phyloP scores from a whole-genome alignment of 92 coral and sea anemone species.

The Phenganax marumi region DNA sequence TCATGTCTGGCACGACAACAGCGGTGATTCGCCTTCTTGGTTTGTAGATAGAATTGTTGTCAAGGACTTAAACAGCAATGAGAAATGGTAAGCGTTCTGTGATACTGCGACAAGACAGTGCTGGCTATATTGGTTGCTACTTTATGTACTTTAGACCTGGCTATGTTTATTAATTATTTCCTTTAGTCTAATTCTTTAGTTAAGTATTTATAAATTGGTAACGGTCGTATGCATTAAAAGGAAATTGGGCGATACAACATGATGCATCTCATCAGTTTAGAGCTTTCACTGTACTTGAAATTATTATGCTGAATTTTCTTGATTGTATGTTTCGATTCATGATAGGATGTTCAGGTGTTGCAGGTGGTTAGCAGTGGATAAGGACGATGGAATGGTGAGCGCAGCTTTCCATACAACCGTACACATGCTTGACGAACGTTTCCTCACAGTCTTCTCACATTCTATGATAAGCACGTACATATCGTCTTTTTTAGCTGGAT shows the following conservation, averaged over 20 bases:
- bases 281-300: neutral
- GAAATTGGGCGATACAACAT: too few species aligned
- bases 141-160: too few species aligned
- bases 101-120: neutral
- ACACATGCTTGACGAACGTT: neutral
- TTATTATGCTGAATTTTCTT: neutral
- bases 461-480: neutral
- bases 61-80: slow-evolving; percentile 25
- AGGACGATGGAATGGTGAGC: slow-evolving; percentile 21
- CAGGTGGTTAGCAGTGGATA: slow-evolving; percentile 43
- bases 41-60: slow-evolving; percentile 31
- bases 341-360: slow-evolving; percentile 30
- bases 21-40: slow-evolving; percentile 42
- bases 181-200: too few species aligned
- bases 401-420: too few species aligned
- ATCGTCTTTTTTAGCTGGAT: slow-evolving; percentile 30
- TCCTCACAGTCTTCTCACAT: neutral
- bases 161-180: too few species aligned
- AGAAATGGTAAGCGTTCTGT: slow-evolving; percentile 26
- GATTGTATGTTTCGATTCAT: neutral
- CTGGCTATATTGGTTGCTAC: neutral
- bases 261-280: neutral
- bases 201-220: too few species aligned
- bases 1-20: slow-evolving; percentile 40
- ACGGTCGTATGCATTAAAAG: too few species aligned